Conservation (phyloP, 2,888 invertebrate species). For the Drosophila nr. perissopoda region DNA sequence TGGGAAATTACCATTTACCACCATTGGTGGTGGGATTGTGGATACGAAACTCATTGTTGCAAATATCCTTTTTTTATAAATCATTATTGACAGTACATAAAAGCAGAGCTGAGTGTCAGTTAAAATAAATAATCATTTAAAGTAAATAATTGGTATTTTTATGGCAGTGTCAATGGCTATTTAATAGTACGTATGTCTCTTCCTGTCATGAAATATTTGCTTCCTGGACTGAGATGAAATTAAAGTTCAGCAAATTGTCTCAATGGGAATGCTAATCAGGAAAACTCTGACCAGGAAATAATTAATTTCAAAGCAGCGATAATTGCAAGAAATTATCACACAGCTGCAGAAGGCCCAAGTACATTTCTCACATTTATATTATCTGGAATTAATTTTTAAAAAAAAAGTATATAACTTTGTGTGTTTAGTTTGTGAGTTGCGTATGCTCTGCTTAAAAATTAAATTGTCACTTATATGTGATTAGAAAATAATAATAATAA, state of each 20-base stretch:
- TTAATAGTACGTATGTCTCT: background rate
- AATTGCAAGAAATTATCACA: background rate
- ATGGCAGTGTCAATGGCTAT: background rate
- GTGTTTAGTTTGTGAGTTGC: background rate
- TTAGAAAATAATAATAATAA: background rate
- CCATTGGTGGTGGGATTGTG: background rate
- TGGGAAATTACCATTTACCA: background rate
- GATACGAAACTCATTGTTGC: background rate
- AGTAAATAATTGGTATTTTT: background rate
- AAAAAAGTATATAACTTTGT: background rate
- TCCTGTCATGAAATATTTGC: background rate
- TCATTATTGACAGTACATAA: background rate
- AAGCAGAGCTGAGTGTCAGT: background rate
- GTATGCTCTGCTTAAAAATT: background rate
- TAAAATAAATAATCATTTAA: background rate
- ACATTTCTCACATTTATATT: background rate
- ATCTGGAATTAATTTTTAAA: background rate
- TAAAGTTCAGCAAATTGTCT: background rate
- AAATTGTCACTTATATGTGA: rapidly evolving
- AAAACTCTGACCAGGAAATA: constrained; percentile 2
- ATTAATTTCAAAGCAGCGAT: background rate
- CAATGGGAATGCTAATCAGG: constrained; percentile 2
- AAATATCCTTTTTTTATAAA: background rate
- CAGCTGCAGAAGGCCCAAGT: background rate
- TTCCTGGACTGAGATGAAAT: background rate